These are phyloP conservation scores for Hemicentrotus pulcherrimus DNA, from an alignment of 35 echinoderm and acorn worm genomes.

Conservation along the genomic window DNA sequence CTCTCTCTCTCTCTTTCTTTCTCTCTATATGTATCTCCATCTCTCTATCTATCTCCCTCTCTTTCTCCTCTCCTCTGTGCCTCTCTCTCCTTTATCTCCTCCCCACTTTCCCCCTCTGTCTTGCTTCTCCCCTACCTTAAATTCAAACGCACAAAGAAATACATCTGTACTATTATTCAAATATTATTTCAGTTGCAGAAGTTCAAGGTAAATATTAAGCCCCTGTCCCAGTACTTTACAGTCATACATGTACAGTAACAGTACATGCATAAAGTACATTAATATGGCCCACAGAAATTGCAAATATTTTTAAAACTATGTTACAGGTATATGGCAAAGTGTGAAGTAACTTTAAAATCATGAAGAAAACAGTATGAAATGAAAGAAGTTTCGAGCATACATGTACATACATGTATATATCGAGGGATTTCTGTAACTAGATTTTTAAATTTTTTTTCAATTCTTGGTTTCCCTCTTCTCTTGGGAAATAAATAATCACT, in stretches of 20 bases:
- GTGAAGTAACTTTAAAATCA: too few species aligned
- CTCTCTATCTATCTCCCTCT: background rate
- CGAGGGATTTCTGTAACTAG: too few species aligned
- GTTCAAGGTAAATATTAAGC: background rate
- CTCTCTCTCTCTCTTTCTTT: too few species aligned
- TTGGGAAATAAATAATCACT: too few species aligned
- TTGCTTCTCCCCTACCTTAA: background rate
- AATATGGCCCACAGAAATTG: background rate
- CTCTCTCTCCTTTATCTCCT: background rate
- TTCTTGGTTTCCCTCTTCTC: too few species aligned
- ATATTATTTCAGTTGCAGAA: constrained; percentile 13
- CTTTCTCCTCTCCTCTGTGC: background rate
- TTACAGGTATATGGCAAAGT: too few species aligned
- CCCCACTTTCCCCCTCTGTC: background rate
- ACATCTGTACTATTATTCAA: background rate
- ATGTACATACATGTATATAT: too few species aligned
- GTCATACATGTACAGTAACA: background rate
- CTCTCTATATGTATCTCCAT: too few species aligned
- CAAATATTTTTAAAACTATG: background rate
- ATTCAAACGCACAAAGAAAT: background rate
- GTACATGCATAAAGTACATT: background rate
- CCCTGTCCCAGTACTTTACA: background rate
- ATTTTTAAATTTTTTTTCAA: too few species aligned
- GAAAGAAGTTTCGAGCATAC: too few species aligned
- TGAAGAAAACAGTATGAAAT: too few species aligned